Conservation (phyloP, 2,113 vertebrate species). For the Alosa alosa region DNA sequence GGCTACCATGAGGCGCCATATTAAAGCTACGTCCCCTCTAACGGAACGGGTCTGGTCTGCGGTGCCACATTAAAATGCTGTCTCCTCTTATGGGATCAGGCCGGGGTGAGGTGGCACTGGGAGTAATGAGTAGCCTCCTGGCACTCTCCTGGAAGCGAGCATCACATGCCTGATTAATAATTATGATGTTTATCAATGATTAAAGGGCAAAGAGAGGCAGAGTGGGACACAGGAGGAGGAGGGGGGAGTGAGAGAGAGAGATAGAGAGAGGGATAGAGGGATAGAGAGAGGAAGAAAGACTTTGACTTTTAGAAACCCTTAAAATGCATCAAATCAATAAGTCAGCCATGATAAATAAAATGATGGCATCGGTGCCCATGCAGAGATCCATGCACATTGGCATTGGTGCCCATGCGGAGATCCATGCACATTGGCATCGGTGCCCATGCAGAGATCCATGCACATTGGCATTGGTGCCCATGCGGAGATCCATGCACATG, state of each 20-base stretch:
- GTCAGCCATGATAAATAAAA: neutral
- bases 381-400: no score
- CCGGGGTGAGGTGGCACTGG: neutral
- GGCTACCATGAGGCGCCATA: no score
- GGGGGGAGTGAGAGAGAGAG: neutral
- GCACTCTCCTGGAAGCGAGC: neutral
- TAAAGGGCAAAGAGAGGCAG: neutral
- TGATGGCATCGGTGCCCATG: no score
- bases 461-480: no score
- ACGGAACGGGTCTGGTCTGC: no score
- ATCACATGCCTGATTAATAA: constrained; percentile 9
- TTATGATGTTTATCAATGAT: constrained; percentile 15
- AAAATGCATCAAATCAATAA: neutral
- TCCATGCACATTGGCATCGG: neutral
- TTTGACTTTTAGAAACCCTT: neutral
- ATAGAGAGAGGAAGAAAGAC: neutral
- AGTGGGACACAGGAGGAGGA: neutral
- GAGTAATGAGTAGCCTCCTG: constrained; percentile 10
- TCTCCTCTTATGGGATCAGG: neutral
- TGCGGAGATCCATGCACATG: neutral
- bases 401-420: no score
- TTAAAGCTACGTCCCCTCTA: no score
- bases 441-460: no score
- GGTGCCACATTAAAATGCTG: neutral
- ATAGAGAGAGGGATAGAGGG: neutral